These are phyloP conservation scores for Rhopalosiphum nymphaeae DNA, from an alignment of 2,888 invertebrate species.

Conservation along the genomic window DNA sequence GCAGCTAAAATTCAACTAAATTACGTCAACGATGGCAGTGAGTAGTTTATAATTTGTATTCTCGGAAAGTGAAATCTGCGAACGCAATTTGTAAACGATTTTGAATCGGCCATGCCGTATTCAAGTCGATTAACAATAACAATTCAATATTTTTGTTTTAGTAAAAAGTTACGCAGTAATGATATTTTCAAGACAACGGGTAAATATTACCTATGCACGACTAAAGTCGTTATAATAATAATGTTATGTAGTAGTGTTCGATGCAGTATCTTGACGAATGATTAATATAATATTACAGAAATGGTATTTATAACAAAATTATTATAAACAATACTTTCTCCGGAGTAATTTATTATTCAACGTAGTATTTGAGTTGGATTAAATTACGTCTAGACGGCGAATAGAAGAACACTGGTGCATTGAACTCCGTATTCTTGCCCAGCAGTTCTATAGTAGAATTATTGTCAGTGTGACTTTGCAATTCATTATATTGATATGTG, in stretches of 20 bases:
- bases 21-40: background rate
- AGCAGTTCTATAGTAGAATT: background rate
- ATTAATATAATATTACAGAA: background rate
- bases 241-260: background rate
- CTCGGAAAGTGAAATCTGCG: background rate
- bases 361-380: conserved; percentile 10
- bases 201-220: background rate
- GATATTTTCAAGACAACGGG: background rate
- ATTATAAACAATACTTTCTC: background rate
- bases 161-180: background rate
- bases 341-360: background rate
- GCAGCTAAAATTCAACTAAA: background rate
- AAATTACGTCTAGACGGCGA: conserved; percentile 43
- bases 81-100: background rate
- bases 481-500: background rate
- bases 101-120: background rate
- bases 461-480: background rate
- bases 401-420: conserved; percentile 9
- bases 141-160: background rate
- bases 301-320: background rate
- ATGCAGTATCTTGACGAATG: background rate
- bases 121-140: background rate
- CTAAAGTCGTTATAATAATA: background rate
- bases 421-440: background rate
- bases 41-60: background rate